A percentile compares a stretch with the other conserved stretches of the same genome.
These are phyloP conservation scores for Volucella inanis DNA, from an alignment of 2,888 invertebrate genomes.

Conservation along the genomic window DNA sequence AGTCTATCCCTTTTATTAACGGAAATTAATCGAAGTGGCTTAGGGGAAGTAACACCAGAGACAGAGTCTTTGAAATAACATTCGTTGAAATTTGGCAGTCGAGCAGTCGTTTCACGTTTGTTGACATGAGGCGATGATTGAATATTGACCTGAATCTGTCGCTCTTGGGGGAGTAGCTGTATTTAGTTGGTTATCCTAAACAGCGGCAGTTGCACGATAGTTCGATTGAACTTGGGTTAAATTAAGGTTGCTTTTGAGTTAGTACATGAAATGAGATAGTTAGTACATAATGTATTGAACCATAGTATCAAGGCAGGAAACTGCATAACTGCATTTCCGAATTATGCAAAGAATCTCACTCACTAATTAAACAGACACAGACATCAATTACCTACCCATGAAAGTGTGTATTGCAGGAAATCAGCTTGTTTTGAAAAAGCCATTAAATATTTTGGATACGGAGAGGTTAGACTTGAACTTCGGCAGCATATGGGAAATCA, in stretches of 20 bases:
- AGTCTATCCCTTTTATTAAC: slow-evolving; percentile 25
- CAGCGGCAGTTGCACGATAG: background rate
- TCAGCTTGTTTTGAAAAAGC: too few relatives aligned
- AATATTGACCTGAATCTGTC: slow-evolving; percentile 35
- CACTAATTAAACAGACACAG: too few relatives aligned
- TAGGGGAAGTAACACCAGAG: background rate
- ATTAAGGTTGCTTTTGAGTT: slow-evolving; percentile 2
- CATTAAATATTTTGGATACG: too few relatives aligned
- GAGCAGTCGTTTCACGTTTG: background rate
- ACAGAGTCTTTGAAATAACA: slow-evolving; percentile 12
- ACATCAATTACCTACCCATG: too few relatives aligned
- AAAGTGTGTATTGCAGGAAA: too few relatives aligned
- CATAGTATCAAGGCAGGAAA: too few relatives aligned
- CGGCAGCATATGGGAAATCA: too few relatives aligned
- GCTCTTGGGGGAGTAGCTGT: background rate
- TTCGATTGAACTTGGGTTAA: background rate
- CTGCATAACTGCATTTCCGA: too few relatives aligned
- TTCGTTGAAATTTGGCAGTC: slow-evolving; percentile 31
- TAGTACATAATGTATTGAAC: too few relatives aligned
- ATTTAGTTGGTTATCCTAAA: slow-evolving; percentile 43
- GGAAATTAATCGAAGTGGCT: slow-evolving; percentile 53
- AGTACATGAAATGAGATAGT: background rate
- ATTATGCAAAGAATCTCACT: too few relatives aligned
- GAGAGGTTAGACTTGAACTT: too few relatives aligned
- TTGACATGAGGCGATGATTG: background rate